Evolutionary conservation across 2,113 vertebrate species (phyloP), one percentile per base, ranked within the genome.

Genomic region (Sprattus sprattus): DNA sequence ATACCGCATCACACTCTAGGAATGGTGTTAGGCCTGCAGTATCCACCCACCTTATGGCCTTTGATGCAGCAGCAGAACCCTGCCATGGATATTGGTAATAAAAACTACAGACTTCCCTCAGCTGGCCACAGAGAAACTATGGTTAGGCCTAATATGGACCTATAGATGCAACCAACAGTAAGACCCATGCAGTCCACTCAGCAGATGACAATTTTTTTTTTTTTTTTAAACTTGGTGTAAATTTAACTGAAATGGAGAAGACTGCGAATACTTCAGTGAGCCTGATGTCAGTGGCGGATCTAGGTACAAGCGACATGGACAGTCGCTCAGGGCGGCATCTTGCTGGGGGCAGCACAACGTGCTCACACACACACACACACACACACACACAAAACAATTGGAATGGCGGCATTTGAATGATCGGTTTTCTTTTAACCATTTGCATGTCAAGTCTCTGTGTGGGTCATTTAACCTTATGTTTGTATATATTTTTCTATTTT

Each of bases 41-140:
- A 86, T 93, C 81, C 88, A 92, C 22, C 91, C 92, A 0, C 16
- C 91, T 44, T 93, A 93, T 78, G 71, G 71, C 71, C 71, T 28
- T 2, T 94, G 45, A 82, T 92, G 67, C 94, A 92, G 60, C 93
- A 93, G 83, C 93, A 90, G 50, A 78, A 89, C 88, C 87, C 89
- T 13, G 16, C 64, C 28, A 64, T 90, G 32, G 89, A 91, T 82
- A 13, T 88, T 28, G 86, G 7, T 89, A 39, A 82, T 52, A 93
- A 92, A 92, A 91, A 88, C 90, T 89, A 90, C 83, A 92, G 89
- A 88, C 44, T 92, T 32, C 87, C 91, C 50, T 87, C 92, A 84
- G 85, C 86, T 81, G 90, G 87, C 82, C 88, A 89, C 20, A 87
- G 83, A 87, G 89, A 93, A 90, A 54, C 78, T 44, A 75, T 88